phyloP scores from a whole-genome alignment of 2,113 vertebrate species.

The Erythrocercus mccallii region DNA sequence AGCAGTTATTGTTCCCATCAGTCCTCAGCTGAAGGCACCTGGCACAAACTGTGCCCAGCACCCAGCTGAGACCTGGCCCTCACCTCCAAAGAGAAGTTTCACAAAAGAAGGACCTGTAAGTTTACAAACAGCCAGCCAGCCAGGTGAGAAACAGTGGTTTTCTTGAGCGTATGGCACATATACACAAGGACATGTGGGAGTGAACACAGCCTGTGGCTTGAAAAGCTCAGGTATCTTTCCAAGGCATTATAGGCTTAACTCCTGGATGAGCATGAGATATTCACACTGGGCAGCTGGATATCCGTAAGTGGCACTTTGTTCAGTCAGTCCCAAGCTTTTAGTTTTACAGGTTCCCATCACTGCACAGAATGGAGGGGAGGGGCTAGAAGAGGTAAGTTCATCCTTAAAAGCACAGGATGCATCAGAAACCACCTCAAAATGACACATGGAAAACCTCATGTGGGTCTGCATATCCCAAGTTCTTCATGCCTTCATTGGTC shows the following conservation, averaged over 20 bases:
- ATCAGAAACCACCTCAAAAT: background rate
- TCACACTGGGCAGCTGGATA: background rate
- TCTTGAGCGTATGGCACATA: background rate
- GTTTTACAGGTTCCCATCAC: background rate
- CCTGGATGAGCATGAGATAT: background rate
- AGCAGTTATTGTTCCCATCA: background rate
- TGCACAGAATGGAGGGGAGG: background rate
- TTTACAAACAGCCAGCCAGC: background rate
- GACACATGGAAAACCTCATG: background rate
- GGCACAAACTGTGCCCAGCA: background rate
- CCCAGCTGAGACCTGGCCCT: background rate
- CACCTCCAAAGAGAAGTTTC: background rate
- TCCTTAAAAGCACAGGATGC: background rate
- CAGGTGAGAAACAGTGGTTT: background rate
- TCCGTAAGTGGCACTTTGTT: background rate
- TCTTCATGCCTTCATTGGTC: background rate
- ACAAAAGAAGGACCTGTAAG: background rate
- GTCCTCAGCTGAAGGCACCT: background rate
- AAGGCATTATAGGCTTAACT: background rate
- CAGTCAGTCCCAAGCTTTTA: background rate
- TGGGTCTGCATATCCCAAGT: background rate
- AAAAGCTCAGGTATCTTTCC: background rate
- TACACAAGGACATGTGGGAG: accelerated
- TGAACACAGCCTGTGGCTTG: background rate
- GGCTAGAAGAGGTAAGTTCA: background rate